Evolutionary conservation across 2,113 vertebrate species (phyloP).

Genomic region (Chauna torquata): DNA sequence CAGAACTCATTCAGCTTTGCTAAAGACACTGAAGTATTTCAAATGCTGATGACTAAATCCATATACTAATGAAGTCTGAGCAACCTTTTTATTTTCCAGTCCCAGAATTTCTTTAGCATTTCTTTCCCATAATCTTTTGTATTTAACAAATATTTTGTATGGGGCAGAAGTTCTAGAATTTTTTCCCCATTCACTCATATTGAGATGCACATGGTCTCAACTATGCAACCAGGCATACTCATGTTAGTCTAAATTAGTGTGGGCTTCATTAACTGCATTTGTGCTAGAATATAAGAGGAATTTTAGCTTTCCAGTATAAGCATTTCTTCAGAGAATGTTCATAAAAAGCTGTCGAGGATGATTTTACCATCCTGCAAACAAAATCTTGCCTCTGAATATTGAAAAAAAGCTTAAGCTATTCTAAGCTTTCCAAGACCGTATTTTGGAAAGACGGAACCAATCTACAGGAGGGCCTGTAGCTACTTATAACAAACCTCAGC

Average conservation of each 20-base stretch:
- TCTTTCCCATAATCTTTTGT: neutral
- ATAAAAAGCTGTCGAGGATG: neutral
- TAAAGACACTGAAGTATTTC: neutral
- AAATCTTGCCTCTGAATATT: neutral
- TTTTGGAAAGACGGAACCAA: neutral
- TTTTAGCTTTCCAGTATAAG: neutral
- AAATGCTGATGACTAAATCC: neutral
- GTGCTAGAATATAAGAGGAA: neutral
- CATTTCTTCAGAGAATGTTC: neutral
- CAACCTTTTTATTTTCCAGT: neutral
- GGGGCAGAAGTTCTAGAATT: neutral
- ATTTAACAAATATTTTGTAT: neutral
- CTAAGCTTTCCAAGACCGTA: neutral
- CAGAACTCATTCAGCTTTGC: neutral
- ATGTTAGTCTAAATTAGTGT: neutral
- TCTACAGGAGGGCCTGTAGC: neutral
- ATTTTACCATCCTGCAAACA: neutral
- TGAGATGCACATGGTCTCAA: neutral
- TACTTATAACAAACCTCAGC: neutral
- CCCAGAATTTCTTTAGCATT: neutral
- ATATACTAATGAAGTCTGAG: neutral
- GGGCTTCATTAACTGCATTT: neutral
- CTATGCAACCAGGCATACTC: neutral
- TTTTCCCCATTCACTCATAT: neutral
- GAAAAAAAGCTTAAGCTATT: neutral